A percentile compares a stretch with the other conserved stretches of the same genome.
Conservation (phyloP, 2,113 vertebrate species). For the Dermatemys mawii region DNA sequence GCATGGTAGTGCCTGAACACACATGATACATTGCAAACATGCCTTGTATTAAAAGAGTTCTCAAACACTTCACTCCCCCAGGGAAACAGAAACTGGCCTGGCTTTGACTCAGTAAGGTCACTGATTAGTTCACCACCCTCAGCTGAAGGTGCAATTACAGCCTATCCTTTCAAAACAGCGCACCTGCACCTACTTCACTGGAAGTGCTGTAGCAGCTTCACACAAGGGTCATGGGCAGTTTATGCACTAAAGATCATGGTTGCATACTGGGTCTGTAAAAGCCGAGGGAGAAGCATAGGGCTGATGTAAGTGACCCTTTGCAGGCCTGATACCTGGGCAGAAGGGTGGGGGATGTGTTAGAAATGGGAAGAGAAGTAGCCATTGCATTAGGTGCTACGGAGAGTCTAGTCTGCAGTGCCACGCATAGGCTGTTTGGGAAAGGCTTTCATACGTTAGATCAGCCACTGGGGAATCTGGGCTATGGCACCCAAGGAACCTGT, state of each 20-base stretch:
- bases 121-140: background rate
- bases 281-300: background rate
- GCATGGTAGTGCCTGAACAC: background rate
- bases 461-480: background rate
- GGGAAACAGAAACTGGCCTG: background rate
- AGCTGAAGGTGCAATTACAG: background rate
- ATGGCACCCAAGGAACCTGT: background rate
- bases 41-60: background rate
- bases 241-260: background rate
- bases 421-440: background rate
- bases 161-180: background rate
- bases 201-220: background rate
- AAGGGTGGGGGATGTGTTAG: background rate
- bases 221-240: background rate
- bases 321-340: background rate
- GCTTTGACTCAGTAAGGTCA: background rate
- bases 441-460: background rate
- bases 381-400: background rate
- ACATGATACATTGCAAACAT: background rate
- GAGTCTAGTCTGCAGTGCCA: background rate
- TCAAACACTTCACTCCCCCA: background rate
- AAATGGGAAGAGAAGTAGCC: background rate
- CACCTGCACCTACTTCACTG: background rate
- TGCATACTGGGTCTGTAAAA: background rate
- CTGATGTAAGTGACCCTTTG: background rate